Conservation (phyloP, 2,888 invertebrate genomes). For the Mimachlamys varia region DNA sequence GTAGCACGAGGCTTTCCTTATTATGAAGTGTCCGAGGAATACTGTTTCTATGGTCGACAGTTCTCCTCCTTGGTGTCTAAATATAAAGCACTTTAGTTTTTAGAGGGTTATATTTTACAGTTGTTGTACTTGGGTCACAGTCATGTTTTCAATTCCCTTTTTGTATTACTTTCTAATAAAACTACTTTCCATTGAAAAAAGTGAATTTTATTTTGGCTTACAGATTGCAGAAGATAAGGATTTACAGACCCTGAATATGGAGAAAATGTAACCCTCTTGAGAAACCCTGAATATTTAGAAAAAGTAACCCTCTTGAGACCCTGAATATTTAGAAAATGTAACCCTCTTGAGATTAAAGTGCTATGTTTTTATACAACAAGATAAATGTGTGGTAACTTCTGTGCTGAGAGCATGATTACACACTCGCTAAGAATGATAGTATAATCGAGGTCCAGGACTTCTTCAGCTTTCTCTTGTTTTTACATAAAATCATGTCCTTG, state of each 20-base stretch:
- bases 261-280: not conserved
- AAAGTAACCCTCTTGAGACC: not conserved
- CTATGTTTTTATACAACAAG: not conserved
- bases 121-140: too few species aligned
- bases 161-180: too few species aligned
- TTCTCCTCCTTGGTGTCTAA: too few species aligned
- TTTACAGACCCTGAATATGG: not conserved
- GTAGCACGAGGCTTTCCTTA: too few species aligned
- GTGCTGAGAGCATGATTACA: not conserved
- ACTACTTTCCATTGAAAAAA: too few species aligned
- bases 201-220: not conserved
- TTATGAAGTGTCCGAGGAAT: too few species aligned
- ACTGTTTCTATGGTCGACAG: too few species aligned
- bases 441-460: not conserved
- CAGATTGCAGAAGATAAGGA: too few species aligned
- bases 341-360: not conserved
- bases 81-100: too few species aligned
- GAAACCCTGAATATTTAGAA: not conserved
- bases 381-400: not conserved
- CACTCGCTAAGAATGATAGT: not conserved
- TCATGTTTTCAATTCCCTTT: too few species aligned
- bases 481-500: too few species aligned
- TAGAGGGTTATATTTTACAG: too few species aligned
- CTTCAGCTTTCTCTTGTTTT: not conserved
- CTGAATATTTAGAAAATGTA: not conserved